Base-by-base conservation (phyloP, 2,797 vertebrate genomes). In the Novumbra hubbsi region DNA sequence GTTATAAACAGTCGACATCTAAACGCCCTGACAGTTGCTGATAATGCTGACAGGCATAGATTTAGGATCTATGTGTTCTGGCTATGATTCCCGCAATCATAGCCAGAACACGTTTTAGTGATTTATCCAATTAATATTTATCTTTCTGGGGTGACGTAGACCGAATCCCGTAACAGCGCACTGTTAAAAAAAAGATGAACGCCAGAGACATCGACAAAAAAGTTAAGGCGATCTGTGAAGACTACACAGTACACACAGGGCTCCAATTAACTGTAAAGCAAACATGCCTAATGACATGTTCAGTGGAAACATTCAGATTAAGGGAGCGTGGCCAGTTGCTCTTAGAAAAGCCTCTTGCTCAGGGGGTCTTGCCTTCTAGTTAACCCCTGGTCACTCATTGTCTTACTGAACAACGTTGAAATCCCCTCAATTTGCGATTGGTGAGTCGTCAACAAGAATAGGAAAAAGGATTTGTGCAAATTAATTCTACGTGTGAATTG, bases 1-100 rank as follows among this genome's bases (percentile, higher is more conserved):
- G 65, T 57, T 74, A 28, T 64, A 41, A 48, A 27, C 30, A 49
- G 49, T 49, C 38, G 45, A 49, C 55, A 68, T 55, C 32, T 17
- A 21, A 19, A 15, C 1, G 32, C 21, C 24, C 50, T 11, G 49
- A n/a, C 72, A 24, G 49, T 15, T 11, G 28, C 17, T n/a, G 50
- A 52, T 52, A 52, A n/a, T 16, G 19, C 4, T 7, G 49, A n/a
- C n/a, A 8, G 50, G 19, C 8, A 52, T 6, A 52, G 50, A 52
- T 52, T 19, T 52, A n/a, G 50, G 50, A 55, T 55, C 52, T n/a
- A n/a, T n/a, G n/a, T n/a, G n/a, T n/a, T n/a, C n/a, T n/a, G 21
- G 15, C 52, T 21, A n/a, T 9, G 5, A 7, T 3, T 55, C 8
- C n/a, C 52, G 8, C n/a, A 11, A 55, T 21, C n/a, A 6, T n/a